These are phyloP conservation scores for western clawed frog (Xenopus tropicalis) DNA, from an alignment of 2,113 vertebrate species.

Conservation along the genomic window UCB_Xtro_10.0 CM004448.2:44206501-44207000, in stretches of 20 bases:
- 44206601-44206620: constrained; percentile 20
- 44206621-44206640: constrained; percentile 22
- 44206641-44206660: constrained; percentile 14
- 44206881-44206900: constrained; percentile 23
- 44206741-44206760: constrained; percentile 30
- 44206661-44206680: neutral
- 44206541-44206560: neutral
- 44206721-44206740: constrained; percentile 42
- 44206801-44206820: constrained; percentile 29
- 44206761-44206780: constrained; percentile 15
- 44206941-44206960: neutral
- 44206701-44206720: constrained; percentile 27
- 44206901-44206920: constrained; percentile 26
- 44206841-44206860: constrained; percentile 17
- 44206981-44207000: neutral
- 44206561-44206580: neutral
- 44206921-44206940: constrained; percentile 5
- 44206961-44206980: neutral
- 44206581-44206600: neutral
- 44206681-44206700: constrained; percentile 32
- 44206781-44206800: constrained; percentile 28
- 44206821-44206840: constrained; percentile 23
- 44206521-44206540: neutral
- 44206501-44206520: neutral
- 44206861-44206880: constrained; percentile 14